A percentile compares a stretch with the other conserved stretches of the same genome.
These are phyloP conservation scores for Rattus rattus DNA, from an alignment of 2,113 vertebrate genomes.

Conservation along the genomic window DNA sequence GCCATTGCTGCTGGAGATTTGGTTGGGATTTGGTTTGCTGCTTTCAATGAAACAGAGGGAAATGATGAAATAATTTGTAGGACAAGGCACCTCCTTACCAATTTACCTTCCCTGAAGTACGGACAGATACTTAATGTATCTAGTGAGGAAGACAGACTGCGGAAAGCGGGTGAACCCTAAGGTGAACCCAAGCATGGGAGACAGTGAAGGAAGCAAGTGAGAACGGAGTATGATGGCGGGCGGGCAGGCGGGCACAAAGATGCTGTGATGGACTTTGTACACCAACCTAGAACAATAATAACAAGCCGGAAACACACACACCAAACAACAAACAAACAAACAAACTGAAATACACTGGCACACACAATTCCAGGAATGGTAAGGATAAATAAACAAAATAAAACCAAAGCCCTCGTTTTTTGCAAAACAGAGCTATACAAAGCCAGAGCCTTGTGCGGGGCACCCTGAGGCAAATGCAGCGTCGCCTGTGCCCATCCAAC, in stretches of 20 bases:
- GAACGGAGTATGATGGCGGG: background rate
- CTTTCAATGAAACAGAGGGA: conserved; percentile 85
- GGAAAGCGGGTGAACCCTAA: background rate
- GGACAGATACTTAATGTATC: background rate
- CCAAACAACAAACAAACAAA: background rate
- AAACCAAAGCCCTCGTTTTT: background rate
- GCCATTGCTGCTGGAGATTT: conserved; percentile 95
- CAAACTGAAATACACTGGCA: background rate
- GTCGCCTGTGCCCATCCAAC: background rate
- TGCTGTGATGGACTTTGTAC: background rate
- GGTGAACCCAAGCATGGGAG: background rate
- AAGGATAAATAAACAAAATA: background rate
- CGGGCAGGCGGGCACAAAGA: background rate
- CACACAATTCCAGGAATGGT: background rate
- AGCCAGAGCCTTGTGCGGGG: background rate
- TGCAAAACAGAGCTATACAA: background rate
- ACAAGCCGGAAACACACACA: no score
- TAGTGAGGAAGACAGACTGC: conserved; percentile 25
- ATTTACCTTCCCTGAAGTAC: conserved; percentile 38
- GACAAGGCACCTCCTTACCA: conserved; percentile 4
- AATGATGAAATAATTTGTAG: conserved; percentile 49
- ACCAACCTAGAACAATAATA: background rate
- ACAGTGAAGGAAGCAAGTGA: background rate
- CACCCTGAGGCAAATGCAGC: background rate
- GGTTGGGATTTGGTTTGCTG: conserved; percentile 99